Evolutionary conservation across 2,888 invertebrate species (phyloP).

Genomic region (Bellardia pandia): DNA sequence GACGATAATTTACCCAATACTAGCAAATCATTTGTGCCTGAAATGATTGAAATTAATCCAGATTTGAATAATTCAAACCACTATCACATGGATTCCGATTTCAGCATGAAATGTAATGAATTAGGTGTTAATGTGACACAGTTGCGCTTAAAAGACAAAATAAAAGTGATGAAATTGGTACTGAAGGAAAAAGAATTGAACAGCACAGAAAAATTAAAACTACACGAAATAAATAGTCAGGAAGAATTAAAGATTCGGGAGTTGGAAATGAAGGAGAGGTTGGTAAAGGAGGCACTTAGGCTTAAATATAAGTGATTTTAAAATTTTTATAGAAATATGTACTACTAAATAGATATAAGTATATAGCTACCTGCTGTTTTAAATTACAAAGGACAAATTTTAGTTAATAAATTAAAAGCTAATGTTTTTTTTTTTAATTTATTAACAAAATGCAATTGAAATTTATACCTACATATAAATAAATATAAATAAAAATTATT

Average conservation of each 20-base stretch:
- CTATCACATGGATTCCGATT: background rate
- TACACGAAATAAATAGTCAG: slow-evolving; percentile 2
- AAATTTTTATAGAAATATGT: too few species aligned
- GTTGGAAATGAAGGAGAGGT: slow-evolving; percentile 26
- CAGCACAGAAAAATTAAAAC: slow-evolving; percentile 18
- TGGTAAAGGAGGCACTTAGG: slow-evolving; percentile 13
- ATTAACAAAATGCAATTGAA: too few species aligned
- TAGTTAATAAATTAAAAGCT: too few species aligned
- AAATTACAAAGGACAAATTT: too few species aligned
- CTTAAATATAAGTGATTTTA: slow-evolving; percentile 17
- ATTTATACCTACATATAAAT: too few species aligned
- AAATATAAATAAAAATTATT: too few species aligned
- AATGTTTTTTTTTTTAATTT: too few species aligned
- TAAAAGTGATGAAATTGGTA: background rate
- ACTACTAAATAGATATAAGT: too few species aligned
- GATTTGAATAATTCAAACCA: background rate
- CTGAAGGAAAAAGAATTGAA: slow-evolving; percentile 1
- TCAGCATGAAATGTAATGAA: slow-evolving; percentile 2
- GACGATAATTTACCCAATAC: background rate
- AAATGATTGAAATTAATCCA: background rate
- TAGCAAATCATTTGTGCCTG: background rate
- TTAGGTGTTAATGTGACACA: background rate
- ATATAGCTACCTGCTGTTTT: too few species aligned
- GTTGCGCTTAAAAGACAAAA: background rate
- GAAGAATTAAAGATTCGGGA: slow-evolving; percentile 12